Evolutionary conservation across 2,888 invertebrate genomes (phyloP).

Genomic region (Drosophila hamatofila): DNA sequence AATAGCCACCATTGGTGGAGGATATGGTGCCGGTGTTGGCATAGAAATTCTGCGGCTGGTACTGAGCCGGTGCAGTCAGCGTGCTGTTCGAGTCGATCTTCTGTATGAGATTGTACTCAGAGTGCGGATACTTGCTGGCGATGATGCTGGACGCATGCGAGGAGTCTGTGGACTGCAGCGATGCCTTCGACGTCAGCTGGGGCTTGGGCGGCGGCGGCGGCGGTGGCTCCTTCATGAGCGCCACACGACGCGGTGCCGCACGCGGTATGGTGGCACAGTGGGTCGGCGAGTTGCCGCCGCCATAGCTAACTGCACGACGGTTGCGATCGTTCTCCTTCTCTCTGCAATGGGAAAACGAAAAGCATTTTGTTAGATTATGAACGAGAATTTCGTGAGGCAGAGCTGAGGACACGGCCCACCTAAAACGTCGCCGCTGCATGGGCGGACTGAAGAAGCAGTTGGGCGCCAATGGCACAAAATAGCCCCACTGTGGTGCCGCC

Average conservation of each 20-base stretch:
- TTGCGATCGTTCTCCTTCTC: conserved; percentile 84
- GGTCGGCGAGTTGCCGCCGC: conserved; percentile 70
- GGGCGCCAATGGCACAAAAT: conserved; percentile 86
- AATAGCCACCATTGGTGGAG: conserved; percentile 60
- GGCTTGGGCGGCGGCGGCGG: conserved; percentile 83
- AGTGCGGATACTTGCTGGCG: conserved; percentile 83
- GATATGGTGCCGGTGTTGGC: conserved; percentile 79
- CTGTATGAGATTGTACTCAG: conserved; percentile 84
- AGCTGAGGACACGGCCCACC: conserved; percentile 67
- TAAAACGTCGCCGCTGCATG: conserved; percentile 76
- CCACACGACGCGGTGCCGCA: conserved; percentile 84
- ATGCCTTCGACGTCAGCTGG: conserved; percentile 73
- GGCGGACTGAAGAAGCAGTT: conserved; percentile 86
- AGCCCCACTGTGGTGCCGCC: conserved; percentile 86
- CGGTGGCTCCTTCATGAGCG: conserved; percentile 84
- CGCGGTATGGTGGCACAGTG: conserved; percentile 81
- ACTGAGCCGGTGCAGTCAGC: conserved; percentile 77
- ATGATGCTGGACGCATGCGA: conserved; percentile 73
- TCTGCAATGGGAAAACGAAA: conserved; percentile 64
- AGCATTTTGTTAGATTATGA: conserved; percentile 12
- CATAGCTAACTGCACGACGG: conserved; percentile 84
- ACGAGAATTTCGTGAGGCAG: conserved; percentile 1
- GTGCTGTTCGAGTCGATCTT: conserved; percentile 83
- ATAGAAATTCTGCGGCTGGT: conserved; percentile 83
- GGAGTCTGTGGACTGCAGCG: conserved; percentile 70